phyloP scores from a whole-genome alignment of 2,797 vertebrate species.

The Karalla daura region DNA sequence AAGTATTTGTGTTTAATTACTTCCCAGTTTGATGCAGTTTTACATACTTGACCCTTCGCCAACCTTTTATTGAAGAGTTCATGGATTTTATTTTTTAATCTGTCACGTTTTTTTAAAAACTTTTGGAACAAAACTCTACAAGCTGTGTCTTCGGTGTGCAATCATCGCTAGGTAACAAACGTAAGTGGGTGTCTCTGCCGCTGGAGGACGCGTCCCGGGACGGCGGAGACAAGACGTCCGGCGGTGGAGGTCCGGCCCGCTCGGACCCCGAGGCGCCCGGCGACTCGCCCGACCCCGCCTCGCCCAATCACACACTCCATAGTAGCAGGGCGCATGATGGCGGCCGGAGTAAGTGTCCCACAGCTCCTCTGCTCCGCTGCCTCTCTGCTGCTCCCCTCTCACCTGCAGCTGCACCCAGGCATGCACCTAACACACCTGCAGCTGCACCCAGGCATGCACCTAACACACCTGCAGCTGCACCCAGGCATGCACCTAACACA shows the following conservation, averaged over 20 bases:
- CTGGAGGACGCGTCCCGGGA: conserved; percentile 87
- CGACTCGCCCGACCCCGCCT: conserved; percentile 57
- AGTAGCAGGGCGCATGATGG: conserved; percentile 85
- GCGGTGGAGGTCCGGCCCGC: conserved; percentile 43
- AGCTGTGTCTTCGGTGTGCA: conserved; percentile 73
- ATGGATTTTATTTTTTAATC: too few species aligned
- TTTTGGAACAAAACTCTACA: conserved; percentile 54
- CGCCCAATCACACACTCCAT: conserved; percentile 72
- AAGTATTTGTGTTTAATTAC: too few species aligned
- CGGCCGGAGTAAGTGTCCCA: conserved; percentile 86
- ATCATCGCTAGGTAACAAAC: conserved; percentile 88
- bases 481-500: too few species aligned
- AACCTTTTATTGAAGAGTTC: too few species aligned
- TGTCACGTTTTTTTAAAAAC: too few species aligned
- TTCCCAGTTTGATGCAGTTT: too few species aligned
- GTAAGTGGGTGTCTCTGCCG: conserved; percentile 91
- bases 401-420: too few species aligned
- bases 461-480: too few species aligned
- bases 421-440: too few species aligned
- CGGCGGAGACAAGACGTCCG: conserved; percentile 76
- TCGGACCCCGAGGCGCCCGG: conserved; percentile 80
- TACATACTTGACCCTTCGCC: too few species aligned
- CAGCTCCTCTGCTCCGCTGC: conserved; percentile 24
- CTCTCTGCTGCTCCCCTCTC: conserved; percentile 7
- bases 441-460: too few species aligned